Evolutionary conservation across 2,797 vertebrate species (phyloP).

Genomic region (Erethizon dorsatum): DNA sequence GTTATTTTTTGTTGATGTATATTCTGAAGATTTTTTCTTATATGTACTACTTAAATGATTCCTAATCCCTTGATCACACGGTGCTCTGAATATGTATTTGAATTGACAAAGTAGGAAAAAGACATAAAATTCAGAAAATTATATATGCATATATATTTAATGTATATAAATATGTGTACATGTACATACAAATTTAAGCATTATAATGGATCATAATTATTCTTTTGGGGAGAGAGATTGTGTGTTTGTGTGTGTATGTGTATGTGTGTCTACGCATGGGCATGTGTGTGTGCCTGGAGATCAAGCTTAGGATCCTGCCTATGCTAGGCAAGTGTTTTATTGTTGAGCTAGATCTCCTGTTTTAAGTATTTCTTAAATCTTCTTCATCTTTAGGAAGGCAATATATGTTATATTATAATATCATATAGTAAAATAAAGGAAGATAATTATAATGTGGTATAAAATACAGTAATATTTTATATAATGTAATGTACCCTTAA

Average conservation of each 20-base stretch:
- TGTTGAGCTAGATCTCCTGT: background rate
- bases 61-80: background rate
- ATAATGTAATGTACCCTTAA: background rate
- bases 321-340: background rate
- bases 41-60: conserved; percentile 5
- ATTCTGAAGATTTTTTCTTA: background rate
- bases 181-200: background rate
- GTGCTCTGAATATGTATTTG: background rate
- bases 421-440: background rate
- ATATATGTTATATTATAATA: background rate
- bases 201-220: background rate
- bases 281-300: background rate
- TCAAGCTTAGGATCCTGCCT: background rate
- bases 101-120: background rate
- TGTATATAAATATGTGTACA: background rate
- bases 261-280: background rate
- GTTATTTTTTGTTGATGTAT: background rate
- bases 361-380: conserved; percentile 37
- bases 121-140: background rate
- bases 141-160: background rate
- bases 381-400: background rate
- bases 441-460: background rate
- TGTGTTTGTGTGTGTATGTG: background rate
- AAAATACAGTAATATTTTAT: background rate
- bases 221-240: background rate